Evolutionary conservation across 2,888 invertebrate species (phyloP), one percentile per base, ranked within the genome.

Genomic region (Geotrupes spiniger): DNA sequence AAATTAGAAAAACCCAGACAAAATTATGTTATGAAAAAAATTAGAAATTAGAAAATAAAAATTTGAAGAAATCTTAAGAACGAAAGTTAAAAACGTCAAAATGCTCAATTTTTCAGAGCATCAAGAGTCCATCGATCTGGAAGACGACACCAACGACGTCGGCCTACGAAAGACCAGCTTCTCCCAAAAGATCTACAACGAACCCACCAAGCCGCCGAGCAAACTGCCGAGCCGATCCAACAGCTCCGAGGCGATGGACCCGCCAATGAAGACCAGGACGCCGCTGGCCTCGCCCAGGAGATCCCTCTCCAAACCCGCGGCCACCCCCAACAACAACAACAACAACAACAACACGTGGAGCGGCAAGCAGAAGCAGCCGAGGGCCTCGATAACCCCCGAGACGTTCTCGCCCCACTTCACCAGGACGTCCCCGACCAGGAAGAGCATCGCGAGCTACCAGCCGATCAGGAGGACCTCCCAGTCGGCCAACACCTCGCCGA

Each of bases 271-370:
- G 64, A 69, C 25, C 70, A 65, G 53, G 67, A 74, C 26, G 66
- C 68, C 48, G 66, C 61, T 64, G 75, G 53, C 74, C 71, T 0
- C 74, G 74, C 56, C 75, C 77, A 2, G 78, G 80, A 37, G 78
- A 74, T 56, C 71, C 73, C 75, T 45, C 43, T 27, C 36, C 37
- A 8, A 37, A 38, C 36, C 37, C 44, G n/a, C n/a, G 14, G 10
- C 39, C n/a, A 31, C n/a, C n/a, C n/a, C n/a, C n/a, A 21, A 21
- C 6, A 21, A 21, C 6, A 21, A 21, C 21, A 45, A 75, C 0
- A 69, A 75, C 33, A 64, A 80, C 1, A 80, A 83, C 45, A 86
- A 85, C 58, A 89, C 89, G 0, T 89, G 89, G 89, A 84, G 82
- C 52, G 88, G 88, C 1, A 77, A 88, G 27, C 74, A 66, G 53